These are phyloP conservation scores for Eulithis testata DNA, from an alignment of 2,888 invertebrate genomes.

Conservation along the genomic window DNA sequence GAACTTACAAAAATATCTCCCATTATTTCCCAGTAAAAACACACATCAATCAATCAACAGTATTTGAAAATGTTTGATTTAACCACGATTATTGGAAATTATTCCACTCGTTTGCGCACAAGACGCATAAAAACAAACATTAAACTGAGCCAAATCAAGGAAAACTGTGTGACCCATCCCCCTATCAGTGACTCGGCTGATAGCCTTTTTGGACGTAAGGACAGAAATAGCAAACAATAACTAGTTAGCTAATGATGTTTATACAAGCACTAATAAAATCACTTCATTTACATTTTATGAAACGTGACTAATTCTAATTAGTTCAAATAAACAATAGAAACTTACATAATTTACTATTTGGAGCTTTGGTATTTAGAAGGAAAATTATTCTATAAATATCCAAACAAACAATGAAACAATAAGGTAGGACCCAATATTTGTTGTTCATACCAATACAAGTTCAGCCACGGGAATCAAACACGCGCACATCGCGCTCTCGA, in stretches of 20 bases:
- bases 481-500: no score
- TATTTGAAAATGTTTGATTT: background rate
- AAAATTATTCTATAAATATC: background rate
- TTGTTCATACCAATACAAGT: no score
- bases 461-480: no score
- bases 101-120: conserved; percentile 22
- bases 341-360: background rate
- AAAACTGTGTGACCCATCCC: conserved; percentile 32
- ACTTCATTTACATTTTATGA: background rate
- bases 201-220: conserved; percentile 27
- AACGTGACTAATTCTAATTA: background rate
- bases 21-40: conserved; percentile 44
- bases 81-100: conserved; percentile 9
- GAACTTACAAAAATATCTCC: conserved; percentile 61
- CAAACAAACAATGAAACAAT: background rate
- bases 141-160: conserved; percentile 39
- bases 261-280: conserved; percentile 6
- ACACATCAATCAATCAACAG: background rate
- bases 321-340: background rate
- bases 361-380: background rate
- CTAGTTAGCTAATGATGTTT: conserved; percentile 49
- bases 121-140: conserved; percentile 12
- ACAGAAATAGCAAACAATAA: conserved; percentile 17
- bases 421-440: no score
- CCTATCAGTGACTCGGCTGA: conserved; percentile 35